Conservation (phyloP, 1,140 invertebrate genomes). For the Lepidurus apus region DNA sequence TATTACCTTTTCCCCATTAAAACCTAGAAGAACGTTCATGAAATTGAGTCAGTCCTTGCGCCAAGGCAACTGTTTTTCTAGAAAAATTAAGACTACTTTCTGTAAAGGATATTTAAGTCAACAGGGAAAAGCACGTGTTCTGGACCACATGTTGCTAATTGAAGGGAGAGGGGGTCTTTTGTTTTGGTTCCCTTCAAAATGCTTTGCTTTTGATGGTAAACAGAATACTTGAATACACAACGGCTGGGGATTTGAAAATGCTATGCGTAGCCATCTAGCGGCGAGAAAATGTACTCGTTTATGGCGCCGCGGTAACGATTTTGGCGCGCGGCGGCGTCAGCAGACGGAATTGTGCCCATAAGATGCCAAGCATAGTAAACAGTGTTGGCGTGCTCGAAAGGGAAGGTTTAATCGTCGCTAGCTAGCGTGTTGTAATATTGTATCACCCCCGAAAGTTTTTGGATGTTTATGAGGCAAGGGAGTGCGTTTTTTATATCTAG, state of each 20-base stretch:
- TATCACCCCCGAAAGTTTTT: too few relatives aligned
- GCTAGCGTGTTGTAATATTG: background rate
- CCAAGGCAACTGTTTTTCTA: too few relatives aligned
- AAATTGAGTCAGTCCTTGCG: background rate
- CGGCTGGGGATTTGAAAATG: too few relatives aligned
- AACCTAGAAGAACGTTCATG: background rate
- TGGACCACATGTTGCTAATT: background rate
- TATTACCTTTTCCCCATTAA: background rate
- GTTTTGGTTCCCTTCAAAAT: too few relatives aligned
- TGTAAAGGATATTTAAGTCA: background rate
- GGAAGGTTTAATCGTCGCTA: constrained; percentile 1
- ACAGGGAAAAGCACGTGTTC: background rate
- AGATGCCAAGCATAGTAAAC: background rate
- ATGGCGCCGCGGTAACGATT: background rate
- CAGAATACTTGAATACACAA: background rate
- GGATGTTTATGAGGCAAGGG: too few relatives aligned
- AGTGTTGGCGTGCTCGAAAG: background rate
- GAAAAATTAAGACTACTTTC: too few relatives aligned
- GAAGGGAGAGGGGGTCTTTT: background rate
- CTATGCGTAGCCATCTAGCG: background rate
- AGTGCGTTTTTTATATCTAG: background rate
- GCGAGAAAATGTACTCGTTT: background rate
- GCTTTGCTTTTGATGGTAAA: background rate
- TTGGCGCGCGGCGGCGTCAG: too few relatives aligned
- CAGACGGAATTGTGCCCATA: too few relatives aligned